A percentile compares a stretch with the other conserved stretches of the same genome.
phyloP scores from a whole-genome alignment of 92 coral and sea anemone genomes.

The Phenganax subtilis region DNA sequence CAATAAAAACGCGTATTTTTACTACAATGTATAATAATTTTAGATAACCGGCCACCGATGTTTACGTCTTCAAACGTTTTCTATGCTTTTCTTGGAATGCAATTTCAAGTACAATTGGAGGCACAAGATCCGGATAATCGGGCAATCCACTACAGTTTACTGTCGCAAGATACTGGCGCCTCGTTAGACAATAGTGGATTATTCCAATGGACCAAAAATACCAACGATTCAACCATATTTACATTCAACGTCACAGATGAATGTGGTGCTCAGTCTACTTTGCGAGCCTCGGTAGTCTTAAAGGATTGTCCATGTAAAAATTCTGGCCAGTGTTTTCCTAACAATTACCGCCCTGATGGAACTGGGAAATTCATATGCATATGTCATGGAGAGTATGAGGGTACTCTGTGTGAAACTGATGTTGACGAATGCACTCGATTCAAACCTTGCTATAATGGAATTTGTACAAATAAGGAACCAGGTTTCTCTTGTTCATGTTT shows the following conservation, averaged over 20 bases:
- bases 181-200: constrained; percentile 15
- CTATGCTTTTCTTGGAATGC: constrained; percentile 38
- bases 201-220: constrained; percentile 40
- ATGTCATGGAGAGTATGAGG: constrained; percentile 49
- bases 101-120: constrained; percentile 30
- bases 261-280: constrained; percentile 41
- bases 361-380: constrained; percentile 47
- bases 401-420: constrained; percentile 45
- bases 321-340: constrained; percentile 46
- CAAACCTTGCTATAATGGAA: constrained; percentile 23
- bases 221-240: constrained; percentile 31
- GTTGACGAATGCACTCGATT: constrained; percentile 45
- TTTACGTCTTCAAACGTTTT: constrained; percentile 23
- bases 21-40: background rate
- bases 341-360: constrained; percentile 38
- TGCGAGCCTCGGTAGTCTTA: constrained; percentile 39
- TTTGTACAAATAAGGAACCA: background rate
- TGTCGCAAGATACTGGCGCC: constrained; percentile 40
- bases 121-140: constrained; percentile 55
- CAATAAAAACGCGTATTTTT: no score
- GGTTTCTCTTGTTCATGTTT: constrained; percentile 25
- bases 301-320: constrained; percentile 51
- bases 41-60: constrained; percentile 46
- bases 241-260: constrained; percentile 52
- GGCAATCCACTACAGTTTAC: constrained; percentile 34